Base-by-base conservation (phyloP, 2,888 invertebrate genomes). In the Caenorhabditis sp. region DNA sequence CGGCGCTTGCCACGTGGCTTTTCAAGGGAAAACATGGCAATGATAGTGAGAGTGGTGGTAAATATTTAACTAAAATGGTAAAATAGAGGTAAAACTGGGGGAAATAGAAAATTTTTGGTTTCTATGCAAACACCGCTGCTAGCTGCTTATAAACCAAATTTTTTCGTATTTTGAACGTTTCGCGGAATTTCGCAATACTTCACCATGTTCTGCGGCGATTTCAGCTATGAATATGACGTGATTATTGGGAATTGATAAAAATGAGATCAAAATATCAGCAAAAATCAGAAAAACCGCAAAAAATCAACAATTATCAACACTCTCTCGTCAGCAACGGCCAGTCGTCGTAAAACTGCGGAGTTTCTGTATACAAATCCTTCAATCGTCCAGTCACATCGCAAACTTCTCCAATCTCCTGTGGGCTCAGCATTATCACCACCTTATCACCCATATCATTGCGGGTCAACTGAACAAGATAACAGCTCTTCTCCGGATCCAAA, bases 1-100 rank as follows among this genome's bases (percentile, higher is more conserved):
- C 74, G 32, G 11, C 58, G 37, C 2, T 74, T 51, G 37, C 74
- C 74, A 74, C 74, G 74, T 67, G 65, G 74, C 40, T 67, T 74
- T 24, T 74, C 74, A 35, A 74, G n/a, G n/a, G n/a, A n/a, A n/a
- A n/a, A n/a, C n/a, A n/a, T n/a, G n/a, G n/a, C n/a, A n/a, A n/a
- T n/a, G n/a, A n/a, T n/a, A n/a, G n/a, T n/a, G n/a, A n/a, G n/a
- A n/a, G n/a, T n/a, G n/a, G n/a, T n/a, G n/a, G n/a, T n/a, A n/a
- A n/a, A n/a, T n/a, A n/a, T 32, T 32, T 9, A 13, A 13, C 9
- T 13, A 9, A 32, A 32, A 32, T 32, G 32, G 32, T 4, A 32
- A 32, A 32, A 32, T 4, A 32, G 9, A 32, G 13, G 40, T 13
- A 40, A 5, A 40, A 40, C 11, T 9, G 32, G 32, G 32, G 32